Percentiles rank a stretch among this genome's conserved stretches.
Conservation (phyloP, 2,888 invertebrate genomes). For the Dascillus cervinus region DNA sequence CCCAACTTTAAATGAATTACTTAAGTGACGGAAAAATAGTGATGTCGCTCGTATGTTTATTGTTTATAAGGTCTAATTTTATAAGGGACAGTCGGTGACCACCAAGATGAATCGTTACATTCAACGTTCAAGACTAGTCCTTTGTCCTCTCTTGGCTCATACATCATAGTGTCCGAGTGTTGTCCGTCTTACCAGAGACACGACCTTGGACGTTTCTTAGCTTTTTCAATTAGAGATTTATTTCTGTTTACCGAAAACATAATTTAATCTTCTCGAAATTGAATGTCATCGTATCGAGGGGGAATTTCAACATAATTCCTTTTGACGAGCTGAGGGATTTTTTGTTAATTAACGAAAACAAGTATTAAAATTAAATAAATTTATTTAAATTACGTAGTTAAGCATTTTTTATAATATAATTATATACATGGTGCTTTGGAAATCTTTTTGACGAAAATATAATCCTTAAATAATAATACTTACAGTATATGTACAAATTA, state of each 20-base stretch:
- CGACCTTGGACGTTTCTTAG: slow-evolving; percentile 22
- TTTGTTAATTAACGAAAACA: too few relatives aligned
- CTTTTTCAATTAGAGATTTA: slow-evolving; percentile 7
- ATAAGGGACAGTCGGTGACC: slow-evolving; percentile 24
- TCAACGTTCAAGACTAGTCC: slow-evolving; percentile 30
- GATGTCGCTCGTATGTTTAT: slow-evolving; percentile 13
- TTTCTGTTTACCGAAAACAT: slow-evolving; percentile 12
- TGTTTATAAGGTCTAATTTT: slow-evolving; percentile 17
- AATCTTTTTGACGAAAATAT: slow-evolving; percentile 40
- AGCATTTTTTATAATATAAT: slow-evolving; percentile 37
- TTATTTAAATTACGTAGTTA: slow-evolving; percentile 36
- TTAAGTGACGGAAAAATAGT: slow-evolving; percentile 5
- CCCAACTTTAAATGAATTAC: slow-evolving; percentile 4
- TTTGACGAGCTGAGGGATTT: too few relatives aligned
- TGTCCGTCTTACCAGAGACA: slow-evolving; percentile 20
- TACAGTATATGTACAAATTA: slow-evolving; percentile 30
- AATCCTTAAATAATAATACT: slow-evolving; percentile 30
- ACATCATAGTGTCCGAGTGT: slow-evolving; percentile 32
- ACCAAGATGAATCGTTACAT: slow-evolving; percentile 31
- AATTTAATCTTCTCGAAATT: too few relatives aligned
- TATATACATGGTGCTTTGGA: slow-evolving; percentile 39
- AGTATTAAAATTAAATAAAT: slow-evolving; percentile 36
- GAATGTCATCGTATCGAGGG: too few relatives aligned
- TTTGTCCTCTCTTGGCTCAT: slow-evolving; percentile 27
- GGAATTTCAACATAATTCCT: too few relatives aligned